phyloP scores from a whole-genome alignment of 2,888 invertebrate species.

The Torymus texanus region DNA sequence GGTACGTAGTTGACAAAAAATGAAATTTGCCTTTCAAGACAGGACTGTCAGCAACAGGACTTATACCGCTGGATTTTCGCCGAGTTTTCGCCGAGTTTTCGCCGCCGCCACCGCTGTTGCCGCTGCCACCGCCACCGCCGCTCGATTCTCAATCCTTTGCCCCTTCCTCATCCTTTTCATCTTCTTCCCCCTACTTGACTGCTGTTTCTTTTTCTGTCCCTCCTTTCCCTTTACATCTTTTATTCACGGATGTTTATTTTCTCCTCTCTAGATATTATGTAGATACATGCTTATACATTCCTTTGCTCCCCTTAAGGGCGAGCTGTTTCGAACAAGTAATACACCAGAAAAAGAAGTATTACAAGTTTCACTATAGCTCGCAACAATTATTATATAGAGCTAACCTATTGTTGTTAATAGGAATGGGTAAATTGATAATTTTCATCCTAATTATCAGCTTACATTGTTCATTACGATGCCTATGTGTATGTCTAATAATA shows the following conservation, averaged over 20 bases:
- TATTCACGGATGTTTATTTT: background rate
- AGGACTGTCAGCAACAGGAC: constrained; percentile 70
- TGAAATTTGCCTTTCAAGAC: constrained; percentile 70
- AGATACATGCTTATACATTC: background rate
- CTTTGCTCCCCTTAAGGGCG: background rate
- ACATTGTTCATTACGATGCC: too few relatives aligned
- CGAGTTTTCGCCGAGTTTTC: background rate
- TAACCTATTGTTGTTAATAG: too few relatives aligned
- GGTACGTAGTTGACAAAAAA: constrained; percentile 68
- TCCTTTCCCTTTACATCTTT: background rate
- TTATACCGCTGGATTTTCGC: constrained; percentile 43
- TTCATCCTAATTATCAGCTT: too few relatives aligned
- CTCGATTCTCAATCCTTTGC: background rate
- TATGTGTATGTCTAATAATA: too few relatives aligned
- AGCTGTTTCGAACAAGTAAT: background rate
- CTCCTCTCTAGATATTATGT: background rate
- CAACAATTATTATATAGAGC: too few relatives aligned
- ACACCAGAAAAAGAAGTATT: too few relatives aligned
- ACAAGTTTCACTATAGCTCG: too few relatives aligned
- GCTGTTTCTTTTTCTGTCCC: constrained; percentile 5
- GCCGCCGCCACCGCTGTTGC: background rate
- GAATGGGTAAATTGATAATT: too few relatives aligned
- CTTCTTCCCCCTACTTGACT: background rate
- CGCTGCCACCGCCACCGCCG: background rate
- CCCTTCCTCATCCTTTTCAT: background rate